Conservation (phyloP, 1,140 invertebrate genomes). For the Drosophila sproati region DNA sequence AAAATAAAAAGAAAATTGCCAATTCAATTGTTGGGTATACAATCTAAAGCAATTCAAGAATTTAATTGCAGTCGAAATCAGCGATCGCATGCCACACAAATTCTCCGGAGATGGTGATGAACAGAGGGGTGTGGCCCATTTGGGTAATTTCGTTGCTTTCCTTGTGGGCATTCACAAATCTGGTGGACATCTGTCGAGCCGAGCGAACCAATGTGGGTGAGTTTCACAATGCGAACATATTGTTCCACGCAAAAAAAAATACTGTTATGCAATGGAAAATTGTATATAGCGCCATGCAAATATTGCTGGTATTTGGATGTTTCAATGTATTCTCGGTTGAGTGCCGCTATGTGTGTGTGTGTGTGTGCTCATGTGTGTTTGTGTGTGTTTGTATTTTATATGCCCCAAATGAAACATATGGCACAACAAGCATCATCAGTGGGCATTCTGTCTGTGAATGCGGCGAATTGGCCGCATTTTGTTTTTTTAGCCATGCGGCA, state of each 20-base stretch:
- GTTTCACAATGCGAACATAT: slow-evolving; percentile 29
- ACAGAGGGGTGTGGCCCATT: background rate
- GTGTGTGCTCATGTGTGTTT: background rate
- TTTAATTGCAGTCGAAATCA: slow-evolving; percentile 28
- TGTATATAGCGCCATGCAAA: slow-evolving; percentile 21
- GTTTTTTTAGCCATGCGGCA: slow-evolving; percentile 4
- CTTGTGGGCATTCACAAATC: slow-evolving; percentile 33
- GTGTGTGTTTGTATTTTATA: slow-evolving; percentile 40
- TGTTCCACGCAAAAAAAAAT: slow-evolving; percentile 21
- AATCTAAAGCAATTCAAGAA: slow-evolving; percentile 6
- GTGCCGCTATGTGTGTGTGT: slow-evolving; percentile 3
- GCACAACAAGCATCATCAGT: slow-evolving; percentile 16
- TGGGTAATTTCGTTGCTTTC: slow-evolving; percentile 25
- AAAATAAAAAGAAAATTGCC: slow-evolving; percentile 21
- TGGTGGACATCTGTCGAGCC: slow-evolving; percentile 27
- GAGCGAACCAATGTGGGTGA: slow-evolving; percentile 69
- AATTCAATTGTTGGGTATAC: slow-evolving; percentile 43
- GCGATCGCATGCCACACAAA: background rate
- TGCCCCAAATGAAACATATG: slow-evolving; percentile 36
- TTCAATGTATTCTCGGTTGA: background rate
- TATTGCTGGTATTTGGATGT: slow-evolving; percentile 5
- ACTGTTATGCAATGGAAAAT: slow-evolving; percentile 41
- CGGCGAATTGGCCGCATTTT: slow-evolving; percentile 45
- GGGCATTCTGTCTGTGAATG: background rate
- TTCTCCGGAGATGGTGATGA: slow-evolving; percentile 9